Base-by-base conservation (phyloP, 2,888 invertebrate genomes). In the Papilio protenor region DNA sequence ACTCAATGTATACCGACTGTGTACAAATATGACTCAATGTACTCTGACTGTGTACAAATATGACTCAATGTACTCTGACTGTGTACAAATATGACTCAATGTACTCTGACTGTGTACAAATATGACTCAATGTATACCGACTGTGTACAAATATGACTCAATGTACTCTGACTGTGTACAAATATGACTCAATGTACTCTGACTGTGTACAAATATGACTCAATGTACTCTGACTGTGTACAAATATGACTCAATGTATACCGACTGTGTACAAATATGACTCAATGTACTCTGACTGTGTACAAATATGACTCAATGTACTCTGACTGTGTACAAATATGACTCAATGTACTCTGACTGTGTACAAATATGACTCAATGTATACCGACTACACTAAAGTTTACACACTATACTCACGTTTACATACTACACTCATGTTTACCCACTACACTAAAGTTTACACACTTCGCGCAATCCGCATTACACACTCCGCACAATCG, bases 201-300 rank as follows among this genome's bases (percentile, higher is more conserved):
- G n/a, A n/a, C n/a, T 27, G 2, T 27, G 27, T 27, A 27, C 27
- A n/a, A n/a, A n/a, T n/a, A n/a, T n/a, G n/a, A n/a, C n/a, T n/a
- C n/a, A n/a, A 81, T 87, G 90, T 83, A 18, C n/a, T 23, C 49
- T 1, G 52, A 52, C 3, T 52, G 52, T 52, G n/a, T 52, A 52
- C n/a, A n/a, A 16, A 52, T 5, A 16, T 52, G 14, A 16, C 6
- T 16, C 16, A 16, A 0, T 18, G 52, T 52, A 52, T n/a, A 52
- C 55, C n/a, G 10, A 55, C n/a, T 55, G 55, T 55, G 55, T 55
- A 55, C n/a, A 55, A 8, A n/a, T n/a, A 3, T 52, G 52, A 52
- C 52, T 52, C 16, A 18, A 6, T 52, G n/a, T 55, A 47, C 12
- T 10, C 55, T 8, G 8, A 57, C 8, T 57, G 57, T 57, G 57